Evolutionary conservation across 1,140 invertebrate species (phyloP).

Genomic region (Calephelis virginiensis): DNA sequence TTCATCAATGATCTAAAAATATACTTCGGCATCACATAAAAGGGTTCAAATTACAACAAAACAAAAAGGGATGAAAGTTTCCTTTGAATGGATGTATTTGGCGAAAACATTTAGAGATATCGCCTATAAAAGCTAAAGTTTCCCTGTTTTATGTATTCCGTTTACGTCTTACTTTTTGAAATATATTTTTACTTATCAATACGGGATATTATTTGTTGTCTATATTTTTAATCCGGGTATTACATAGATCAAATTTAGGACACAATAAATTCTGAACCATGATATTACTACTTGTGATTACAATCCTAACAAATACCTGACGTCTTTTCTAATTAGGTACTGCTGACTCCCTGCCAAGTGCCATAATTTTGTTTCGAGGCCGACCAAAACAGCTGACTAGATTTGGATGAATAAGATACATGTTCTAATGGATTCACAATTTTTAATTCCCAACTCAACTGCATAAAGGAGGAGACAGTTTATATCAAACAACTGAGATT

Average conservation of each 20-base stretch:
- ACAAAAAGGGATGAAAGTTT: neutral
- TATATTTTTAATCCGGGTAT: neutral
- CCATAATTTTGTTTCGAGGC: too few relatives aligned
- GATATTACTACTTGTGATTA: too few relatives aligned
- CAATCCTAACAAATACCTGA: too few relatives aligned
- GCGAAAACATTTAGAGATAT: slow-evolving; percentile 32
- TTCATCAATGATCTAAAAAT: slow-evolving; percentile 34
- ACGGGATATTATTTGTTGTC: neutral
- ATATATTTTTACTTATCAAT: neutral
- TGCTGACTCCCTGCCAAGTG: too few relatives aligned
- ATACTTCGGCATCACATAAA: slow-evolving; percentile 34
- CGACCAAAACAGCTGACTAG: too few relatives aligned
- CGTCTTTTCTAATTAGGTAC: too few relatives aligned
- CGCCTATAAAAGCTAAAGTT: slow-evolving; percentile 18
- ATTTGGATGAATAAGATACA: too few relatives aligned
- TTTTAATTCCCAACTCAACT: too few relatives aligned
- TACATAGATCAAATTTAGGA: neutral
- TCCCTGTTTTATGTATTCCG: slow-evolving; percentile 7
- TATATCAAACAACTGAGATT: too few relatives aligned
- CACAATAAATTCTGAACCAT: too few relatives aligned
- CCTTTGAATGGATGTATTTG: slow-evolving; percentile 23
- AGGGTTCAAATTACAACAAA: slow-evolving; percentile 37
- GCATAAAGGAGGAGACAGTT: too few relatives aligned
- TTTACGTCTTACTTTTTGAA: neutral
- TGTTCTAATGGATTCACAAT: too few relatives aligned